Evolutionary conservation across 2,797 vertebrate genomes (phyloP).

Genomic region (Sebastes goodei): DNA sequence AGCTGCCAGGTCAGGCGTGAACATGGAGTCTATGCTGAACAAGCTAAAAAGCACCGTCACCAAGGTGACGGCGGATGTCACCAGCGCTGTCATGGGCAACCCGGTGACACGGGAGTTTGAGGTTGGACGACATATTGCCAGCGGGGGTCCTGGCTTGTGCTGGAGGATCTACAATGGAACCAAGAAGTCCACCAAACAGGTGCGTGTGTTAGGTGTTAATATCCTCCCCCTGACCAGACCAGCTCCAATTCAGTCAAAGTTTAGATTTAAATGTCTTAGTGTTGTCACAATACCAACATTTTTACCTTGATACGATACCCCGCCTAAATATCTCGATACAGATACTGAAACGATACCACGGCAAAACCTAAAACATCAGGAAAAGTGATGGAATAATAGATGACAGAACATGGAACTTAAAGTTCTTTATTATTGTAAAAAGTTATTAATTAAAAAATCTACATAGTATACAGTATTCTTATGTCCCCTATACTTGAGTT

Average conservation of each 20-base stretch:
- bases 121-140: slow-evolving; percentile 95
- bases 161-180: slow-evolving; percentile 99
- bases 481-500: too few relatives aligned
- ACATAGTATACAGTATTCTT: too few relatives aligned
- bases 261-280: not conserved
- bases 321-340: too few relatives aligned
- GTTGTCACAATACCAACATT: too few relatives aligned
- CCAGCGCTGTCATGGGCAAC: slow-evolving; percentile 98
- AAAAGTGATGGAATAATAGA: too few relatives aligned
- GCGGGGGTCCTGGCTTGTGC: slow-evolving; percentile 92
- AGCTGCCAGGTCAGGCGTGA: slow-evolving; percentile 57
- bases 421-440: too few relatives aligned
- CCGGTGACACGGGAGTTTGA: slow-evolving; percentile 98
- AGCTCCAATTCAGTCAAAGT: not conserved
- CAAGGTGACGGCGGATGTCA: slow-evolving; percentile 98
- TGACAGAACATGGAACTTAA: too few relatives aligned
- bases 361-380: too few relatives aligned
- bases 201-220: slow-evolving; percentile 59
- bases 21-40: slow-evolving; percentile 99
- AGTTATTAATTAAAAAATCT: too few relatives aligned
- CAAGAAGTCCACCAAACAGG: slow-evolving; percentile 99
- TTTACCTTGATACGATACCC: too few relatives aligned
- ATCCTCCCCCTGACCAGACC: too few relatives aligned
- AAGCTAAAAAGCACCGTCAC: slow-evolving; percentile 98
- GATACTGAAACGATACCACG: too few relatives aligned